These are phyloP conservation scores for Cricetomys ansorgei DNA, from an alignment of 2,113 vertebrate species.

Conservation along the genomic window DNA sequence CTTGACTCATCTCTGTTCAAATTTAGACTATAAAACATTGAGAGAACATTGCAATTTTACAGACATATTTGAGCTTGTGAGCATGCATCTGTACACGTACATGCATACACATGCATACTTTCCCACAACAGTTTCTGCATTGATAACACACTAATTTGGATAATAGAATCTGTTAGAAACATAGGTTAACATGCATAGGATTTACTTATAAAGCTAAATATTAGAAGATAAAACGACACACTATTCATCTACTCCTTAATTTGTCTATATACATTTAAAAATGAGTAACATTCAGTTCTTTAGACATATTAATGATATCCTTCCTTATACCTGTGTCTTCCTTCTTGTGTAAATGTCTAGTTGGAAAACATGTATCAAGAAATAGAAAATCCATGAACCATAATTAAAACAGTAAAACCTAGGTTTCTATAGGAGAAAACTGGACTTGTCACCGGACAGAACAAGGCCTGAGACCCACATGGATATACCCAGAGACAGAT, in stretches of 20 bases:
- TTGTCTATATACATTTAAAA: neutral
- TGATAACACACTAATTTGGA: neutral
- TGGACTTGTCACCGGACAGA: too few species aligned
- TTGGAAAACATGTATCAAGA: neutral
- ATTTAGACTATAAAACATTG: neutral
- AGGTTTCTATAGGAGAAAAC: too few species aligned
- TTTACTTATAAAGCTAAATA: neutral
- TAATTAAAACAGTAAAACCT: neutral
- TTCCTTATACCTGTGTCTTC: neutral
- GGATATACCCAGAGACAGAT: too few species aligned
- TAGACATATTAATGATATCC: too few species aligned
- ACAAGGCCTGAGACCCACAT: too few species aligned
- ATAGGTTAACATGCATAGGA: neutral
- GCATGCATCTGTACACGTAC: neutral
- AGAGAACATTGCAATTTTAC: neutral
- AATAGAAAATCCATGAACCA: neutral
- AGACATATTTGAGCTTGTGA: neutral
- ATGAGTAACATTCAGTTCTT: neutral
- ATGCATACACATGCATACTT: neutral
- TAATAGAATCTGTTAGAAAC: neutral
- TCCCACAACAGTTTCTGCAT: neutral
- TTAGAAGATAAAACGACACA: neutral
- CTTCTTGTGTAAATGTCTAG: neutral
- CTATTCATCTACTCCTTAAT: neutral
- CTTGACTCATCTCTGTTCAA: neutral